A percentile compares a stretch with the other conserved stretches of the same genome.
phyloP scores from a whole-genome alignment of 37 sponge, comb jelly and placozoan genomes.

The Cliona cf. orientalis region DNA sequence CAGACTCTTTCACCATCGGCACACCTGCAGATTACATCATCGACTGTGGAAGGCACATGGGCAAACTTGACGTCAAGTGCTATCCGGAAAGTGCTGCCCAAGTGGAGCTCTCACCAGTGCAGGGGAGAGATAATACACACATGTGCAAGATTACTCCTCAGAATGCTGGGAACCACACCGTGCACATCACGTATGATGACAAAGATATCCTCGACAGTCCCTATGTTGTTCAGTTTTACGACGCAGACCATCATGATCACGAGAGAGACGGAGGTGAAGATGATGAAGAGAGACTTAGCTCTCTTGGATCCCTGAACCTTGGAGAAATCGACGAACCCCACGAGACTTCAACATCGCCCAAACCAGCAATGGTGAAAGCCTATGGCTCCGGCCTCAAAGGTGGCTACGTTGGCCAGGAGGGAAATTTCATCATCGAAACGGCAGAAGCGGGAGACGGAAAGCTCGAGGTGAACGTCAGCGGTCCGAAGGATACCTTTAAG shows the following conservation, averaged over 20 bases:
- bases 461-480: slow-evolving; percentile 64
- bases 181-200: slow-evolving; percentile 31
- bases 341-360: slow-evolving; percentile 20
- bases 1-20: neutral
- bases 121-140: slow-evolving; percentile 9
- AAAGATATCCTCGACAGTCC: slow-evolving; percentile 64
- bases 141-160: slow-evolving; percentile 37
- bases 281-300: slow-evolving; percentile 10
- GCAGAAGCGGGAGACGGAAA: slow-evolving; percentile 62
- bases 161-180: slow-evolving; percentile 27
- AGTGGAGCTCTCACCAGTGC: slow-evolving; percentile 8
- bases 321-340: neutral
- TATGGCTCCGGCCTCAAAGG: slow-evolving; percentile 62
- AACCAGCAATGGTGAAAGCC: slow-evolving; percentile 57
- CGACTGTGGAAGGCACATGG: slow-evolving; percentile 36
- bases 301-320: slow-evolving; percentile 1
- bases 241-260: too few species aligned
- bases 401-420: slow-evolving; percentile 71
- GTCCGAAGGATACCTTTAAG: slow-evolving; percentile 76
- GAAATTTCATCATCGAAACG: slow-evolving; percentile 71
- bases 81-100: slow-evolving; percentile 38
- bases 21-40: slow-evolving; percentile 19
- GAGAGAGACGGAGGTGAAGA: slow-evolving; percentile 17
- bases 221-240: slow-evolving; percentile 49
- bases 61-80: slow-evolving; percentile 3